phyloP scores from a whole-genome alignment of 2,113 vertebrate genomes.

The Sarotherodon lohbergeri region DNA sequence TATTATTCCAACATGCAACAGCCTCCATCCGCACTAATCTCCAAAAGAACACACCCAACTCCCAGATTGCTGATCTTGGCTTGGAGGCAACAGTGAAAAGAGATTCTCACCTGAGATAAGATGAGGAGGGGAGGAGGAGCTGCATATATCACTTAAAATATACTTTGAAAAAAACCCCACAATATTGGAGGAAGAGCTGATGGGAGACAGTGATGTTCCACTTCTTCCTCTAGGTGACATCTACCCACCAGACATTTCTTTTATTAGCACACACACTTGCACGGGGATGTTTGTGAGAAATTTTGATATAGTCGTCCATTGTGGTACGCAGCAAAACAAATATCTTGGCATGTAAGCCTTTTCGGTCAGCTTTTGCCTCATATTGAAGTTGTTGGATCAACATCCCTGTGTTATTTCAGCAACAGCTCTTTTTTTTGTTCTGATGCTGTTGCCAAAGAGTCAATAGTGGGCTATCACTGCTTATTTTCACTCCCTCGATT shows the following conservation, averaged over 20 bases:
- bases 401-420: neutral
- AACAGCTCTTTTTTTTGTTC: neutral
- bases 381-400: constrained; percentile 6
- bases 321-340: neutral
- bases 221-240: neutral
- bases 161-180: neutral
- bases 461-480: constrained; percentile 45
- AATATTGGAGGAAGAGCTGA: constrained; percentile 4
- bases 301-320: neutral
- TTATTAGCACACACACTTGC: neutral
- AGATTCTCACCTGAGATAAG: constrained; percentile 74
- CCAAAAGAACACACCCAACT: constrained; percentile 65
- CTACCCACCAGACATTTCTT: neutral
- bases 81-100: constrained; percentile 47
- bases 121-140: constrained; percentile 29
- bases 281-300: neutral
- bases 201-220: neutral
- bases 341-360: neutral
- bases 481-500: constrained; percentile 60
- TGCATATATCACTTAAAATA: constrained; percentile 45
- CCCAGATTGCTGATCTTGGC: constrained; percentile 71
- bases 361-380: neutral
- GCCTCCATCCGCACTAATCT: constrained; percentile 70
- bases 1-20: constrained; percentile 70
- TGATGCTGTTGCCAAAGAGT: constrained; percentile 39